Conservation (phyloP, 1,140 invertebrate genomes). For the Vollenhovia emeryi region DNA sequence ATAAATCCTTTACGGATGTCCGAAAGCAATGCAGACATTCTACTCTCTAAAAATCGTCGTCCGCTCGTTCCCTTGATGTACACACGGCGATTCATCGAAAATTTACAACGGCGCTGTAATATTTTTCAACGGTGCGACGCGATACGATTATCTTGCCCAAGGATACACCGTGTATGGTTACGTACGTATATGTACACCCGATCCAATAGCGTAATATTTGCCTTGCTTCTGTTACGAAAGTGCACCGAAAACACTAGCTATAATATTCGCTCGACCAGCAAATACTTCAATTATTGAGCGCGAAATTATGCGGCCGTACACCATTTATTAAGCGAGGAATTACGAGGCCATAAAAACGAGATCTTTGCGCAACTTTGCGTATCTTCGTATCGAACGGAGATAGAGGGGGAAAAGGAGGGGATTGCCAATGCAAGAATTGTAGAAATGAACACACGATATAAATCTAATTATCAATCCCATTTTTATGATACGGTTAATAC, state of each 20-base stretch:
- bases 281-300: constrained; percentile 41
- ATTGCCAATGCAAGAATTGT: neutral
- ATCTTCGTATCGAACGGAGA: neutral
- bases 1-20: too few species aligned
- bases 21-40: too few species aligned
- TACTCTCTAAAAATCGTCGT: too few species aligned
- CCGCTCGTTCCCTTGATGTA: neutral
- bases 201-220: constrained; percentile 41
- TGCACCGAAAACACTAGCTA: constrained; percentile 1
- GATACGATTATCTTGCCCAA: constrained; percentile 27
- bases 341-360: neutral
- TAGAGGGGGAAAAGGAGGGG: neutral
- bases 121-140: constrained; percentile 27
- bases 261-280: constrained; percentile 32
- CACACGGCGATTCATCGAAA: neutral
- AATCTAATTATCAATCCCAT: neutral
- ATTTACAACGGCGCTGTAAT: neutral
- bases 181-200: constrained; percentile 27
- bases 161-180: constrained; percentile 20
- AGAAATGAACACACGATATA: neutral
- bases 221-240: constrained; percentile 19
- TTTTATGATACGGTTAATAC: neutral
- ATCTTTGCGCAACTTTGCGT: constrained; percentile 19
- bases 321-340: neutral
- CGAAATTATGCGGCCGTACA: neutral